Evolutionary conservation across 2,113 vertebrate genomes (phyloP), one percentile per base, ranked within the genome.

Genomic region (Pelvicachromis taeniatus): DNA sequence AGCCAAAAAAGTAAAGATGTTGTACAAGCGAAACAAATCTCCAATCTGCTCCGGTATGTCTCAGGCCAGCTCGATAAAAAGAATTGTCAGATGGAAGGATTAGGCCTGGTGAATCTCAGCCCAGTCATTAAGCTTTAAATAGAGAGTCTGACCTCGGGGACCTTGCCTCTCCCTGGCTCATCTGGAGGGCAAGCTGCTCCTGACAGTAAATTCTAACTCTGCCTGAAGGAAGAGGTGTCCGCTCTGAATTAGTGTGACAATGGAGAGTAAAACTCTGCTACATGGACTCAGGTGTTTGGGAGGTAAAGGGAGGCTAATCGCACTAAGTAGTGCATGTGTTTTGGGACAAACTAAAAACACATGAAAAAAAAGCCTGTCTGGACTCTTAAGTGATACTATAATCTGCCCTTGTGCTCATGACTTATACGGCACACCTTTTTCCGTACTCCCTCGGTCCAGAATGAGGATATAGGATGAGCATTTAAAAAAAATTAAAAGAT

Each of bases 71-170:
- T 84, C 84, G 91, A 89, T 89, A 84, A 87, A 93, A 89, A 85
- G 87, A 85, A 88, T 80, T 65, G 89, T 93, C 92, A 92, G 87
- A 92, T 91, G 89, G 87, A 87, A 26, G 88, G 90, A 80, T 92
- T 91, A 85, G 80, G 82, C 80, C n/a, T 21, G 81, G 79, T 63
- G 86, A 88, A 87, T 89, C 88, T 88, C 87, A 75, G 88, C 85
- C 56, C 83, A 81, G 86, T 93, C 89, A 93, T 92, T 91, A 93
- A 83, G 92, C 88, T 82, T 92, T 92, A 92, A 93, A 93, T 91
- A 86, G 91, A 87, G 85, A 91, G 78, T 82, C 54, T 75, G 88
- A 92, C 92, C 85, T 87, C 54, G 2, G 90, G 91, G 88, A 87
- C 82, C 40, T 40, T 86, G 88, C 77, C 88, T 85, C 84, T 89